Percentiles rank a stretch among this genome's conserved stretches.
These are phyloP conservation scores for Atethmia centrago DNA, from an alignment of 2,888 invertebrate species.

Conservation along the genomic window DNA sequence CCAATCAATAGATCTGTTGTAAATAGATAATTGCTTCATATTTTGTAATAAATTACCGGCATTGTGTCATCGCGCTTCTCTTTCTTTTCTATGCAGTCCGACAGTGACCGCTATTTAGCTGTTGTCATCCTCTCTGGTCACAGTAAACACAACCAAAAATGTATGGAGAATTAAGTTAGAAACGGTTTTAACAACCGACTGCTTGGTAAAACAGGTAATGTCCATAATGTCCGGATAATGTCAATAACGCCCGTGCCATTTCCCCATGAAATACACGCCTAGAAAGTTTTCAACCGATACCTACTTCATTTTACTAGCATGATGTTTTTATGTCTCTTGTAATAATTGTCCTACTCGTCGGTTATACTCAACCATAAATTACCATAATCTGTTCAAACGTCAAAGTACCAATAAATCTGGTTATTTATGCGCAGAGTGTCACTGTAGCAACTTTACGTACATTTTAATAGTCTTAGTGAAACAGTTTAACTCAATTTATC, in stretches of 20 bases:
- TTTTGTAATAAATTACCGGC: too few relatives aligned
- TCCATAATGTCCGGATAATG: not conserved
- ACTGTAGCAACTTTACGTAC: conserved; percentile 13
- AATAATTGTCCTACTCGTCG: conserved; percentile 40
- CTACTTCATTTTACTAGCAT: conserved; percentile 17
- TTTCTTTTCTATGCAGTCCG: too few relatives aligned
- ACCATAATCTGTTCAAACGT: conserved; percentile 37
- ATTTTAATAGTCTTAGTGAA: conserved; percentile 34
- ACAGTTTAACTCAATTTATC: conserved; percentile 37
- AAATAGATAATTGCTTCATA: too few relatives aligned
- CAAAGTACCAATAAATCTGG: conserved; percentile 47
- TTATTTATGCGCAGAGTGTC: conserved; percentile 43
- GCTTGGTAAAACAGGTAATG: conserved; percentile 9
- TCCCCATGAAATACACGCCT: conserved; percentile 11
- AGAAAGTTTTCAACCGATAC: conserved; percentile 37
- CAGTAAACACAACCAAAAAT: too few relatives aligned
- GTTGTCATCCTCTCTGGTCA: too few relatives aligned
- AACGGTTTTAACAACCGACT: not conserved
- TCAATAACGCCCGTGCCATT: conserved; percentile 12
- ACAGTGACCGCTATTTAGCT: too few relatives aligned
- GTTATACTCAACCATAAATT: conserved; percentile 32
- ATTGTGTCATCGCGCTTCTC: too few relatives aligned
- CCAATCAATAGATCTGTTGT: too few relatives aligned
- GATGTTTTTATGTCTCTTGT: conserved; percentile 20
- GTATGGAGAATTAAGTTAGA: conserved; percentile 13